Conservation (phyloP, 1,140 invertebrate species). For the Drusus annulatus region DNA sequence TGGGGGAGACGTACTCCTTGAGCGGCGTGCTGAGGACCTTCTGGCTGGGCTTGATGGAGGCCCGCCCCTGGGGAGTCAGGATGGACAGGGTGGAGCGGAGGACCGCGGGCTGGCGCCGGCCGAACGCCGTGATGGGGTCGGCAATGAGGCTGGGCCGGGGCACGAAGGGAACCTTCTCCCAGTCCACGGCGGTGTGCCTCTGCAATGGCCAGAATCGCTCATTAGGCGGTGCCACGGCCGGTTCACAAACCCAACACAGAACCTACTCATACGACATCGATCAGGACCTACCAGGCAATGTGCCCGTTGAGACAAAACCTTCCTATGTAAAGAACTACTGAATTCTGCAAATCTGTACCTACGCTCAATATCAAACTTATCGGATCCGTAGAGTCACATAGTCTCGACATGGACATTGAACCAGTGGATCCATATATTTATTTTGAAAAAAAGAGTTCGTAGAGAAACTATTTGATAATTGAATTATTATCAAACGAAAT, state of each 20-base stretch:
- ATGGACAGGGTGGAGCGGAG: constrained; percentile 63
- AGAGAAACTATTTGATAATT: too few relatives aligned
- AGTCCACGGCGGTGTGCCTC: constrained; percentile 81
- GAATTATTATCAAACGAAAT: too few relatives aligned
- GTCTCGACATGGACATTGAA: too few relatives aligned
- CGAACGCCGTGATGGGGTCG: constrained; percentile 86
- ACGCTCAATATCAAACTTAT: too few relatives aligned
- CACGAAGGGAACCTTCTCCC: constrained; percentile 88
- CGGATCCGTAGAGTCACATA: too few relatives aligned
- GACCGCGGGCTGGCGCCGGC: constrained; percentile 71
- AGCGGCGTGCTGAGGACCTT: constrained; percentile 72
- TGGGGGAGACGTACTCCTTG: constrained; percentile 75
- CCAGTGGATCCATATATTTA: too few relatives aligned
- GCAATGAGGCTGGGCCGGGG: constrained; percentile 85
- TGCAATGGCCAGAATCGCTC: constrained; percentile 65
- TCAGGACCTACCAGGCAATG: too few relatives aligned
- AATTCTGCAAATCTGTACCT: too few relatives aligned
- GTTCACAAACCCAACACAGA: neutral
- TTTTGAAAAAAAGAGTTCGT: too few relatives aligned
- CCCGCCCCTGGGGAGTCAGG: constrained; percentile 67
- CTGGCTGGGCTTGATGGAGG: constrained; percentile 73
- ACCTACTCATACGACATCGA: too few relatives aligned
- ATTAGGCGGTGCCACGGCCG: constrained; percentile 11
- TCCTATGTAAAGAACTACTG: too few relatives aligned
- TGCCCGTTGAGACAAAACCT: too few relatives aligned